Evolutionary conservation across 1,140 invertebrate genomes (phyloP).

Genomic region (Teleogryllus occipitalis): DNA sequence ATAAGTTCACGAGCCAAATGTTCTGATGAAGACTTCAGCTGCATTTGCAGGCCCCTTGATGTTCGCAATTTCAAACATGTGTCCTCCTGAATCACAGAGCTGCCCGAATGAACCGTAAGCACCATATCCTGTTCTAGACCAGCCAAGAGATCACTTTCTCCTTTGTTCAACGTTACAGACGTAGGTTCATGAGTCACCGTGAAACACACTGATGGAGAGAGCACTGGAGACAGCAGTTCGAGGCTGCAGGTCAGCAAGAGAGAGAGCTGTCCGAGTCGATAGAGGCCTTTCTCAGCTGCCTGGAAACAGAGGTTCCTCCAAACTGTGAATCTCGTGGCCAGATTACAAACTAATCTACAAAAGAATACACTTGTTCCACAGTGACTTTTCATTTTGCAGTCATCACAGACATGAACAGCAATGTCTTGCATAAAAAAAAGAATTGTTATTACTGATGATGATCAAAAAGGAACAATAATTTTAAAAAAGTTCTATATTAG

Average conservation of each 20-base stretch:
- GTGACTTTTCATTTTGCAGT: too few species aligned
- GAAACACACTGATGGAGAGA: slow-evolving; percentile 41
- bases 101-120: slow-evolving; percentile 41
- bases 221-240: slow-evolving; percentile 51
- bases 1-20: slow-evolving; percentile 47
- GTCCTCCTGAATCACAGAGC: slow-evolving; percentile 39
- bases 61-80: slow-evolving; percentile 40
- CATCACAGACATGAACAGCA: too few species aligned
- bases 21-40: slow-evolving; percentile 28
- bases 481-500: too few species aligned
- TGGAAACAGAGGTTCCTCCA: slow-evolving; percentile 20
- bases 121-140: slow-evolving; percentile 41
- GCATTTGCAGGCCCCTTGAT: slow-evolving; percentile 39
- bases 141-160: slow-evolving; percentile 44
- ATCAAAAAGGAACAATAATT: too few species aligned
- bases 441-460: too few species aligned
- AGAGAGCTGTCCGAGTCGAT: slow-evolving; percentile 36
- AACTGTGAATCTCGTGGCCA: too few species aligned
- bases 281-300: slow-evolving; percentile 36
- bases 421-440: too few species aligned
- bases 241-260: slow-evolving; percentile 38
- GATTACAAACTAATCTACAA: too few species aligned
- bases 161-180: slow-evolving; percentile 40
- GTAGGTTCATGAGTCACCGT: slow-evolving; percentile 47
- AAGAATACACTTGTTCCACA: too few species aligned